Conservation (phyloP, 2,113 vertebrate species). For the Dinomys branickii region DNA sequence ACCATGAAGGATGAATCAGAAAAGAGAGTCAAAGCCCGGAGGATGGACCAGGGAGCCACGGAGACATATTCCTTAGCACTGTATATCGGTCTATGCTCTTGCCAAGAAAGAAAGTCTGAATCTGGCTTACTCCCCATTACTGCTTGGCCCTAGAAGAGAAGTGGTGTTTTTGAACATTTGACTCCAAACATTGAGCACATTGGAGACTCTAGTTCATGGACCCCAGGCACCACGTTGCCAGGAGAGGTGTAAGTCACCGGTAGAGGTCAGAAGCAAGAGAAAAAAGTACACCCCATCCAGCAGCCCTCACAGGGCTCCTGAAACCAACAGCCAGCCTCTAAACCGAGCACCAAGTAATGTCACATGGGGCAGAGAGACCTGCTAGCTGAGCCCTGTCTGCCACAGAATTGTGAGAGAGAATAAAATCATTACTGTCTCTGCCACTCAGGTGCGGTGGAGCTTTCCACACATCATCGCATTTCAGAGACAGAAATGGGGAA, state of each 20-base stretch:
- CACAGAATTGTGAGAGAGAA: neutral
- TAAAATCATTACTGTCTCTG: neutral
- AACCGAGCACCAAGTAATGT: too few relatives aligned
- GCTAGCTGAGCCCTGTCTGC: neutral
- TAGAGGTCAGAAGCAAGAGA: neutral
- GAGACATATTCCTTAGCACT: neutral
- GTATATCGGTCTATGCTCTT: too few relatives aligned
- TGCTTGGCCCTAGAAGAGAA: neutral
- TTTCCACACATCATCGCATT: neutral
- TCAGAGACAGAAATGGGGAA: neutral
- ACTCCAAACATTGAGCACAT: neutral
- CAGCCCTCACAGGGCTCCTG: neutral
- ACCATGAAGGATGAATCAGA: neutral
- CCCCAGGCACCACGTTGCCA: neutral
- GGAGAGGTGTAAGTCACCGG: neutral
- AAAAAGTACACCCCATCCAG: neutral
- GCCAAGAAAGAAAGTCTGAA: too few relatives aligned
- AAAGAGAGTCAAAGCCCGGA: neutral
- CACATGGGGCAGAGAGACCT: neutral
- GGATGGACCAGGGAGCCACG: too few relatives aligned
- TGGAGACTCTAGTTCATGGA: neutral
- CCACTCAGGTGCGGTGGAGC: neutral
- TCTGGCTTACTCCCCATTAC: neutral
- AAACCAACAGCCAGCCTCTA: neutral
- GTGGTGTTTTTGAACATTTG: neutral